phyloP scores from a whole-genome alignment of 2,797 vertebrate genomes.

The Coilia nasus region DNA sequence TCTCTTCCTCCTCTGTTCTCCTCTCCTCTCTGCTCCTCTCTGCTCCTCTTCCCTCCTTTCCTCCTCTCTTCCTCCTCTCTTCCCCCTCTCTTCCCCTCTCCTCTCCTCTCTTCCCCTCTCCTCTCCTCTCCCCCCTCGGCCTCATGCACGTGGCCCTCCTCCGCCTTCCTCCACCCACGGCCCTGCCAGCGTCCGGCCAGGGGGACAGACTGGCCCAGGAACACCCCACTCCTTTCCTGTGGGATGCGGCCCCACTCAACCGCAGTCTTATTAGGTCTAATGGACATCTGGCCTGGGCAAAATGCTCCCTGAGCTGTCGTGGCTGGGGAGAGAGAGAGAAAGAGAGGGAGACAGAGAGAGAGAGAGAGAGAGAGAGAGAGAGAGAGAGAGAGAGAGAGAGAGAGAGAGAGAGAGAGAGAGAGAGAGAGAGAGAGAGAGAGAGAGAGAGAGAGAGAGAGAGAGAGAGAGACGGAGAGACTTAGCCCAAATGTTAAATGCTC shows the following conservation, averaged over 20 bases:
- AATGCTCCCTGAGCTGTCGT: slow-evolving; percentile 26
- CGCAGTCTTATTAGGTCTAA: slow-evolving; percentile 46
- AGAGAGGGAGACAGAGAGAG: not conserved
- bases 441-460: no score
- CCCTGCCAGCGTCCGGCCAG: slow-evolving; percentile 41
- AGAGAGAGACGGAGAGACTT: not conserved
- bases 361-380: not conserved
- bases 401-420: not conserved
- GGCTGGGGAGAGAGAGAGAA: slow-evolving; percentile 29
- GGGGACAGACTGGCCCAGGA: slow-evolving; percentile 26
- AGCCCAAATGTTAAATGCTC: no score
- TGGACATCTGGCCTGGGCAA: slow-evolving; percentile 44
- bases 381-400: not conserved
- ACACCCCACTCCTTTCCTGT: slow-evolving; percentile 41
- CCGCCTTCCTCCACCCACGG: slow-evolving; percentile 32
- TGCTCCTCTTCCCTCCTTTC: no score
- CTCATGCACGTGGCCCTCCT: slow-evolving; percentile 9
- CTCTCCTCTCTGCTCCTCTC: no score
- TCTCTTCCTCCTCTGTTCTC: no score
- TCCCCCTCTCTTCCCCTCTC: not conserved
- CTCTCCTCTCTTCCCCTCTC: slow-evolving; percentile 1
- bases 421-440: no score
- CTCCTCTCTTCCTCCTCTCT: no score
- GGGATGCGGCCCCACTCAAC: slow-evolving; percentile 30
- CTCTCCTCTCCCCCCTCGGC: not conserved